Base-by-base conservation (phyloP, 2,888 invertebrate species). In the Capitulum mitella region DNA sequence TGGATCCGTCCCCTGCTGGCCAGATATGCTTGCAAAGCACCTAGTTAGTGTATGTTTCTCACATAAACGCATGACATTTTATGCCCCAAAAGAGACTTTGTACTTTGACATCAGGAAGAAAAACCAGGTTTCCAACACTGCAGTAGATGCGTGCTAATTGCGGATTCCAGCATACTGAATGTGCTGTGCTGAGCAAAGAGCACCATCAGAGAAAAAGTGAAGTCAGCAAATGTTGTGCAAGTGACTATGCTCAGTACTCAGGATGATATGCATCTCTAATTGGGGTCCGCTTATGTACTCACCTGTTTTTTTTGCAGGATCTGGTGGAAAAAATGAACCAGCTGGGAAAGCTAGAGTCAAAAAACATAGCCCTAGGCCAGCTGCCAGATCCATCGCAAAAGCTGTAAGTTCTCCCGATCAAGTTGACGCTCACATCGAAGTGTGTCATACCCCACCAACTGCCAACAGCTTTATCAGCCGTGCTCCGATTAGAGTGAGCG, bases 331-430 rank as follows among this genome's bases (percentile, higher is more conserved):
- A 91, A 82, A 89, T 93, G 46, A 89, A 91, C 83, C 88, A 89
- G 54, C 84, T 92, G 46, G 88, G 93, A 84, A 88, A 87, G 78
- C 89, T 90, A 84, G 92, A 95, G 85, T 93, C 93, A 84, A 88
- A 88, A 82, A 90, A 92, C 86, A 87, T 90, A 51, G 86, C 88
- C 64, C 90, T 90, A 84, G 90, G 91, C 81, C 87, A 88, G 78
- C 85, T 85, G 81, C 89, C 91, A 0, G 90, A 91, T 84, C 87
- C 88, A 16, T 89, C 89, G 34, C 78, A 83, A 54, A 81, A 81
- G 83, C 81, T 92, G 87, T 91, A 87, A 85, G 88, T 26, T n/a
- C 51, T 19, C 51, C n/a, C n/a, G n/a, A n/a, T n/a, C n/a, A n/a
- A n/a, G n/a, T n/a, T n/a, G n/a, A n/a, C n/a, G n/a, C n/a, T n/a